Percentiles rank a stretch among this genome's conserved stretches.
Conservation (phyloP, 1,140 invertebrate genomes). For the Pemphigus obesinymphae region DNA sequence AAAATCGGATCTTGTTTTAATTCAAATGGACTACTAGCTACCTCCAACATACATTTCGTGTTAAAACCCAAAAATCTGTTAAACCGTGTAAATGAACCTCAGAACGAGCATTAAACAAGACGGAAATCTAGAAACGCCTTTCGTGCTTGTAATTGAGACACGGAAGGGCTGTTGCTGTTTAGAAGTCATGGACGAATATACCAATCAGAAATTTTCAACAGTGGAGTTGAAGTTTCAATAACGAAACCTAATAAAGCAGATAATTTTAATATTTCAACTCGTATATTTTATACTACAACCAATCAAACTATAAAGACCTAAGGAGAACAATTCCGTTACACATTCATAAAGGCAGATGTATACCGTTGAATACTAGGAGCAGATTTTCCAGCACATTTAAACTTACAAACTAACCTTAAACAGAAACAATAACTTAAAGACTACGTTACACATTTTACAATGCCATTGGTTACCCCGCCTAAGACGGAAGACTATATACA, state of each 20-base stretch:
- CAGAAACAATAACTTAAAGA: slow-evolving; percentile 3
- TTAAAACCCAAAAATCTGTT: too few relatives aligned
- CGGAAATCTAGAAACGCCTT: too few relatives aligned
- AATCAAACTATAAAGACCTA: slow-evolving; percentile 10
- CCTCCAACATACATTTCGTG: too few relatives aligned
- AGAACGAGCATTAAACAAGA: too few relatives aligned
- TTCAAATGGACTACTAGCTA: too few relatives aligned
- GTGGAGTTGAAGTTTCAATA: slow-evolving; percentile 2
- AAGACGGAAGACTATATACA: not conserved
- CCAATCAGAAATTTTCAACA: not conserved
- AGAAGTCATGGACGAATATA: not conserved
- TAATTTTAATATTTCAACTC: not conserved
- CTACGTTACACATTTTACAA: slow-evolving; percentile 3
- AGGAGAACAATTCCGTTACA: not conserved
- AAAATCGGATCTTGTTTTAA: too few relatives aligned
- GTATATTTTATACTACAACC: not conserved
- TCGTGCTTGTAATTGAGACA: not conserved
- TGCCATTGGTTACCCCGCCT: not conserved
- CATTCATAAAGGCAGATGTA: slow-evolving; percentile 16
- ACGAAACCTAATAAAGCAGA: not conserved
- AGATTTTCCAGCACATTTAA: slow-evolving; percentile 16
- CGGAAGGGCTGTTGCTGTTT: slow-evolving; percentile 1
- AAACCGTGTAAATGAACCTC: too few relatives aligned
- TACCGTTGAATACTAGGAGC: not conserved
- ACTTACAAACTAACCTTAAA: slow-evolving; percentile 1